Base-by-base conservation (phyloP, 2,797 vertebrate genomes). In the Mionectes olivaceus region DNA sequence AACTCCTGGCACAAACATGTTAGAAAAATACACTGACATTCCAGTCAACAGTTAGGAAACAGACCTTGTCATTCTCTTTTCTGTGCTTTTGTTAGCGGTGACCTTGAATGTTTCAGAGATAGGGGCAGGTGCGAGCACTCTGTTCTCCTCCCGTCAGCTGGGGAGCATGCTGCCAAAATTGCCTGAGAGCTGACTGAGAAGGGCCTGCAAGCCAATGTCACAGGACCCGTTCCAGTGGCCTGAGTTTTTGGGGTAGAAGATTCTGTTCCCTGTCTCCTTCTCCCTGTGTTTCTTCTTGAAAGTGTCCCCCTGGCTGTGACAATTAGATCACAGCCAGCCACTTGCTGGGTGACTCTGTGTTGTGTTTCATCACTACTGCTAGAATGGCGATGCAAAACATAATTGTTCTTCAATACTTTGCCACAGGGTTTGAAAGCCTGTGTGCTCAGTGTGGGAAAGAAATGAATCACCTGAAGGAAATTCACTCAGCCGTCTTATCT, bases 381-480 rank as follows among this genome's bases (percentile, higher is more conserved):
- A 41, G 49, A 71, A 71, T 7, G 12, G 30, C 43, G 33, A 46
- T 53, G 49, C 19, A 74, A 73, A 92, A 82, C 32, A 6, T 64
- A 52, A 67, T 25, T 84, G n/a, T 87, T 30, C 39, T 76, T 89
- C 75, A 50, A 90, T 81, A 22, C 43, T 93, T 93, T 73, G 60
- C 68, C 4, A 2, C 92, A 98, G 98, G 97, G 73, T 94, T 97
- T 71, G 95, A 95, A 85, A 97, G 96, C 61, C 94, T 96, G 13
- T 99, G 99, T 3, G 82, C 98, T 23, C 98, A 98, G 85, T 99
- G 99, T 47, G 98, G 95, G 89, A 99, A 99, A 96, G 99, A 99
- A 92, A 97, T 95, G 28, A 98, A 98, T 95, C 98, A 99, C 94
- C 97, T 99, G 19, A 98, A 98, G 59, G 97, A 98, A 80, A 98